Evolutionary conservation across 1,140 invertebrate species (phyloP).

Genomic region (Drosophila pruinosa): DNA sequence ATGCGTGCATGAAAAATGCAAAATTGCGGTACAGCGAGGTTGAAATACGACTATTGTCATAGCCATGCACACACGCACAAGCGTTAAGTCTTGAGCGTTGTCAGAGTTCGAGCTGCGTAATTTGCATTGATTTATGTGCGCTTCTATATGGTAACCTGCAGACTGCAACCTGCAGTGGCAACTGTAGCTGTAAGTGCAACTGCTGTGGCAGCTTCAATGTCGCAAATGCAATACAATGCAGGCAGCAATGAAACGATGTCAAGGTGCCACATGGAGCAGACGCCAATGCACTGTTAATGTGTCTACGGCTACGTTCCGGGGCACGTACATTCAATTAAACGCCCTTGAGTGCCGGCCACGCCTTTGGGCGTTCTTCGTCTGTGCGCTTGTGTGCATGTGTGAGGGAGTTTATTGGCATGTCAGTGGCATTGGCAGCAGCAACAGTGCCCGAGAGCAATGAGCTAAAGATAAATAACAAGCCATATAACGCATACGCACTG

Average conservation of each 20-base stretch:
- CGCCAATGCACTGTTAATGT: conserved; percentile 64
- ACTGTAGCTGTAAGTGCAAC: conserved; percentile 9
- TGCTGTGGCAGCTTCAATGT: conserved; percentile 18
- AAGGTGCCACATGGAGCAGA: conserved; percentile 55
- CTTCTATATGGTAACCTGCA: conserved; percentile 29
- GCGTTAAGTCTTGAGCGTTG: conserved; percentile 67
- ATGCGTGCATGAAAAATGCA: conserved; percentile 56
- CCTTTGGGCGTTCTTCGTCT: conserved; percentile 15
- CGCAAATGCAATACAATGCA: conserved; percentile 17
- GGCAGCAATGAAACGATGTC: conserved; percentile 53
- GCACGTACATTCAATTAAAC: conserved; percentile 80
- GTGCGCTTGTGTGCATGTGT: conserved; percentile 10
- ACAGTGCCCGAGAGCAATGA: conserved; percentile 56
- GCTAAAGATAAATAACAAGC: conserved; percentile 78
- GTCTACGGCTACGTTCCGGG: conserved; percentile 65
- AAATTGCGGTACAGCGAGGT: conserved; percentile 34
- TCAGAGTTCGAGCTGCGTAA: conserved; percentile 59
- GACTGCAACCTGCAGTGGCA: conserved; percentile 5
- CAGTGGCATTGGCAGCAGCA: conserved; percentile 23
- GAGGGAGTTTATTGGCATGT: conserved; percentile 67
- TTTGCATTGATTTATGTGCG: conserved; percentile 73
- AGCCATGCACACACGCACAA: conserved; percentile 21
- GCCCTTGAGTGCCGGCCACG: conserved; percentile 70
- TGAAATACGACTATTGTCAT: conserved; percentile 54
- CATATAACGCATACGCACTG: conserved; percentile 76